These are phyloP conservation scores for Brachionus angularis DNA, from an alignment of 1,140 invertebrate genomes.

Conservation along the genomic window DNA sequence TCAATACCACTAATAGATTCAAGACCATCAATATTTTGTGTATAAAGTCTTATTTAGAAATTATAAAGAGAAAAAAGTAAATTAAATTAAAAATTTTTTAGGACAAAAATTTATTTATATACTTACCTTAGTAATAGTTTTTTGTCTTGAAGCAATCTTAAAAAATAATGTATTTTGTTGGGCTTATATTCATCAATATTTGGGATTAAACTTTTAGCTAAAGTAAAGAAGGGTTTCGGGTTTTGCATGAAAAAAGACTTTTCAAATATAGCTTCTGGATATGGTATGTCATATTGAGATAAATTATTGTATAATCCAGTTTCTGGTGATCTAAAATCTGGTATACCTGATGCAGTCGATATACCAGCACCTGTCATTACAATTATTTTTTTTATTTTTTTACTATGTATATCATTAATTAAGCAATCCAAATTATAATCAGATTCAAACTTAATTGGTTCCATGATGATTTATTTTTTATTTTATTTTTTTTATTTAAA, in stretches of 20 bases:
- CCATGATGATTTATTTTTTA: no score
- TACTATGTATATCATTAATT: neutral
- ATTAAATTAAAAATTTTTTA: neutral
- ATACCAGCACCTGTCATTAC: slow-evolving; percentile 90
- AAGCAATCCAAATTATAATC: slow-evolving; percentile 14
- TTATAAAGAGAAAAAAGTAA: slow-evolving; percentile 4
- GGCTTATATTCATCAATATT: slow-evolving; percentile 59
- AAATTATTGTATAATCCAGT: slow-evolving; percentile 30
- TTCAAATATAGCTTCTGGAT: slow-evolving; percentile 84
- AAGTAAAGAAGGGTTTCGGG: slow-evolving; percentile 82
- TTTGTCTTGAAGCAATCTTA: slow-evolving; percentile 43
- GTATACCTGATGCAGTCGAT: slow-evolving; percentile 64
- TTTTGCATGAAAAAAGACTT: slow-evolving; percentile 78
- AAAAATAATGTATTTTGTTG: slow-evolving; percentile 36
- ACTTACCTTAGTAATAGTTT: slow-evolving; percentile 7
- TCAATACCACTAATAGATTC: slow-evolving; percentile 80
- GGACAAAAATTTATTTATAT: neutral
- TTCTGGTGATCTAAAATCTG: slow-evolving; percentile 32
- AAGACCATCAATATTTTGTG: slow-evolving; percentile 86
- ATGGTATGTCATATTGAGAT: slow-evolving; percentile 23
- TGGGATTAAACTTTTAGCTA: slow-evolving; percentile 81
- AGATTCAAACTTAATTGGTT: slow-evolving; percentile 13
- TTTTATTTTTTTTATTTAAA: no score
- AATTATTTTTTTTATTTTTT: slow-evolving; percentile 75
- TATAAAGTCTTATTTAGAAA: slow-evolving; percentile 45